Evolutionary conservation across 2,888 invertebrate species (phyloP).

Genomic region (Andrena bicolor): DNA sequence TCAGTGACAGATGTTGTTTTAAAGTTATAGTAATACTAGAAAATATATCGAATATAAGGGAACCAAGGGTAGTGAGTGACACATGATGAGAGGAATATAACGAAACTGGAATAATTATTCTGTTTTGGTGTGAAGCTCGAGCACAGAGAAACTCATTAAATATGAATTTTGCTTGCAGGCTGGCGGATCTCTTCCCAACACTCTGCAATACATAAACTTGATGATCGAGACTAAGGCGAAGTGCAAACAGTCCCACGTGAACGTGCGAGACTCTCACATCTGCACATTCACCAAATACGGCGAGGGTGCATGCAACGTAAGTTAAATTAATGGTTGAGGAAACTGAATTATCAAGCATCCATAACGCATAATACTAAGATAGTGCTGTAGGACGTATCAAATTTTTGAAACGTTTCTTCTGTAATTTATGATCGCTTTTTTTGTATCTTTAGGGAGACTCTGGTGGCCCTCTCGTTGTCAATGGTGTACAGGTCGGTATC

Average conservation of each 20-base stretch:
- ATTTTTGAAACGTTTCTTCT: not conserved
- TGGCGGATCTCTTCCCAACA: slow-evolving; percentile 66
- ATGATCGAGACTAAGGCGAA: slow-evolving; percentile 54
- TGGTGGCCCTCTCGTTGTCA: slow-evolving; percentile 66
- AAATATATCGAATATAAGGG: not conserved
- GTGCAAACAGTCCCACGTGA: slow-evolving; percentile 61
- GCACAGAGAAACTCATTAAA: not conserved
- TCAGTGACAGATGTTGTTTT: slow-evolving; percentile 43
- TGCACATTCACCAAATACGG: slow-evolving; percentile 79
- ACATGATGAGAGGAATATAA: too few relatives aligned
- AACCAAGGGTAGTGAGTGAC: too few relatives aligned
- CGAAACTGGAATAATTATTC: too few relatives aligned
- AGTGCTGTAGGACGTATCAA: not conserved
- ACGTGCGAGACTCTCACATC: slow-evolving; percentile 70
- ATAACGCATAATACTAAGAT: not conserved
- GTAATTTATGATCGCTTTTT: not conserved
- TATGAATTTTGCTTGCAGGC: slow-evolving; percentile 51
- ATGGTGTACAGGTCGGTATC: slow-evolving; percentile 67
- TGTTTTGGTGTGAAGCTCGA: too few relatives aligned
- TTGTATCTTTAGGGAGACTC: slow-evolving; percentile 65
- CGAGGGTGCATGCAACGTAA: slow-evolving; percentile 81
- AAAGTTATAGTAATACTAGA: not conserved
- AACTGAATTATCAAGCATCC: too few relatives aligned
- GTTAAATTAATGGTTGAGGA: slow-evolving; percentile 40
- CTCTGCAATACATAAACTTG: slow-evolving; percentile 70